Base-by-base conservation (phyloP, 2,888 invertebrate genomes). In the Epirrhoe alternata region DNA sequence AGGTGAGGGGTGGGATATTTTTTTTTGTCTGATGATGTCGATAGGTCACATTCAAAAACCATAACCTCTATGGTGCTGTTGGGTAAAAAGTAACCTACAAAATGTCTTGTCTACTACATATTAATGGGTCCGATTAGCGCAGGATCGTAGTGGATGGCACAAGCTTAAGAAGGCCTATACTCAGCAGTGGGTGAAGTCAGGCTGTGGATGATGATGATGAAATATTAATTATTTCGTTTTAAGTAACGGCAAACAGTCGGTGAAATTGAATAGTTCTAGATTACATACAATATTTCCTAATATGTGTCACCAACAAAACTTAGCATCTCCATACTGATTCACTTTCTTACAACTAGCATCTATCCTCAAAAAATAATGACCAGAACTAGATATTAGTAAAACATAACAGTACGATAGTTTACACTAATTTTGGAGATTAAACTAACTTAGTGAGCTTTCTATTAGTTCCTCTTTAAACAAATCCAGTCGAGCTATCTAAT, bases 1-100 rank as follows among this genome's bases (percentile, higher is more conserved):
- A 87, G 86, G 87, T 86, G 83, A 83, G 81, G 47, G 31, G 3
- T 45, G 75, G 75, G 47, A 54, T 38, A n/a, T n/a, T n/a, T n/a
- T n/a, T n/a, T n/a, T n/a, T n/a, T n/a, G n/a, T n/a, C n/a, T n/a
- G n/a, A n/a, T n/a, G n/a, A n/a, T n/a, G n/a, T n/a, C n/a, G n/a
- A n/a, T n/a, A n/a, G n/a, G n/a, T n/a, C n/a, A n/a, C n/a, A n/a
- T n/a, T n/a, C n/a, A n/a, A n/a, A n/a, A n/a, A n/a, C n/a, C n/a
- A n/a, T n/a, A n/a, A n/a, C n/a, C n/a, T n/a, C n/a, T n/a, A n/a
- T n/a, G n/a, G n/a, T n/a, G n/a, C n/a, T n/a, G n/a, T n/a, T n/a
- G n/a, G n/a, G n/a, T n/a, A n/a, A n/a, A n/a, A n/a, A n/a, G n/a
- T n/a, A n/a, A n/a, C n/a, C n/a, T n/a, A n/a, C n/a, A n/a, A n/a